Percentiles rank a stretch among this genome's conserved stretches.
Evolutionary conservation across 2,888 invertebrate species (phyloP).

Genomic region (Tetranychus piercei): DNA sequence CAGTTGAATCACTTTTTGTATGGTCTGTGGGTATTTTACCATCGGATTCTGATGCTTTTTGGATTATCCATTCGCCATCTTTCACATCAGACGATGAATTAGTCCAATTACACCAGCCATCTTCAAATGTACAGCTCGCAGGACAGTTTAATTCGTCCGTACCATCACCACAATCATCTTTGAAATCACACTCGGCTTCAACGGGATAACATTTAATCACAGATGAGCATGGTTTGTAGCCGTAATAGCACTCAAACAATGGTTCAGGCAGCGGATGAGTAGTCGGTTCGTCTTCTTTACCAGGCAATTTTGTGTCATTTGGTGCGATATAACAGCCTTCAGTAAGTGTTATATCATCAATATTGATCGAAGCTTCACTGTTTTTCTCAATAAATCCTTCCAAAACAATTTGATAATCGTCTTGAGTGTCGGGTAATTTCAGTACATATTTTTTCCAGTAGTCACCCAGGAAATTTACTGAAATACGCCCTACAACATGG

Average conservation of each 20-base stretch:
- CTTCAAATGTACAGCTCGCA: slow-evolving; percentile 21
- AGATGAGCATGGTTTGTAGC: not conserved
- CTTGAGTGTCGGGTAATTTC: not conserved
- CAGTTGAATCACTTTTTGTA: not conserved
- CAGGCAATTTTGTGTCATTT: slow-evolving; percentile 16
- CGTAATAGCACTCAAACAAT: not conserved
- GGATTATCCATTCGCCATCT: not conserved
- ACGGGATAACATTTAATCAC: slow-evolving; percentile 4
- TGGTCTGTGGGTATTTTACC: not conserved
- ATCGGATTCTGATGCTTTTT: not conserved
- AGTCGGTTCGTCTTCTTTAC: not conserved
- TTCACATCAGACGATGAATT: not conserved
- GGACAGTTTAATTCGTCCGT: slow-evolving; percentile 23
- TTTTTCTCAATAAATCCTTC: slow-evolving; percentile 21
- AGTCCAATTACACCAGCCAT: slow-evolving; percentile 24
- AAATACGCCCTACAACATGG: not conserved
- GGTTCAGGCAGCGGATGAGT: not conserved
- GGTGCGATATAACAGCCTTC: not conserved
- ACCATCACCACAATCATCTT: slow-evolving; percentile 19
- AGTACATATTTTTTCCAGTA: not conserved
- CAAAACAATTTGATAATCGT: slow-evolving; percentile 22
- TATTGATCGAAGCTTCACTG: slow-evolving; percentile 21
- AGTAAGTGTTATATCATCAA: slow-evolving; percentile 25
- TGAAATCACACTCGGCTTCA: slow-evolving; percentile 19
- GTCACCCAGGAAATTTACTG: not conserved